Conservation (phyloP, 2,797 vertebrate species). For the Cynodonichthys magdalenae region DNA sequence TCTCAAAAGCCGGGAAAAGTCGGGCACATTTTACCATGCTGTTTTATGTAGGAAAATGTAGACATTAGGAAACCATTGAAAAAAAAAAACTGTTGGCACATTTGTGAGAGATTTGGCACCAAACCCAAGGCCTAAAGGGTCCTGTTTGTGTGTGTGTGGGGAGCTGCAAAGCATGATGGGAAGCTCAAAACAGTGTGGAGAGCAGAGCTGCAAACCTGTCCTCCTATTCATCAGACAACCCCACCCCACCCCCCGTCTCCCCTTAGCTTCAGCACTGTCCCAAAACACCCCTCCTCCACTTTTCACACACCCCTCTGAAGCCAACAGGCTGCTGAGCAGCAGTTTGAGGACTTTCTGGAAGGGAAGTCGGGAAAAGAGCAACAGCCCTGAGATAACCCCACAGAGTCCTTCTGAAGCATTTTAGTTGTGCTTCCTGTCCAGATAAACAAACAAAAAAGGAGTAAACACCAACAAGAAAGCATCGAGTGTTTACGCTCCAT, state of each 20-base stretch:
- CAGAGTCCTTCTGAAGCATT: conserved; percentile 38
- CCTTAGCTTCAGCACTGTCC: conserved; percentile 40
- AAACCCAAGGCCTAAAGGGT: conserved; percentile 69
- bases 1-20: conserved; percentile 33
- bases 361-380: conserved; percentile 59
- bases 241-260: conserved; percentile 1
- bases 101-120: conserved; percentile 61
- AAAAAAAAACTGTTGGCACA: conserved; percentile 72
- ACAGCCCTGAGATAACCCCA: conserved; percentile 60
- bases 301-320: conserved; percentile 73
- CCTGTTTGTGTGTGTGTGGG: conserved; percentile 41
- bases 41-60: conserved; percentile 49
- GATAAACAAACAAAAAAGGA: conserved; percentile 20
- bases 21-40: conserved; percentile 23
- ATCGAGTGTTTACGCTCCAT: conserved; percentile 31
- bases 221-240: conserved; percentile 57
- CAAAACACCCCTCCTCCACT: conserved; percentile 72
- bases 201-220: conserved; percentile 60
- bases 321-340: conserved; percentile 55
- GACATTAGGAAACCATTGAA: conserved; percentile 46
- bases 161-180: conserved; percentile 75
- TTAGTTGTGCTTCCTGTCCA: conserved; percentile 44
- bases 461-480: conserved; percentile 31
- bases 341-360: conserved; percentile 43
- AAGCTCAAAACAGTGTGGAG: conserved; percentile 50